A percentile compares a stretch with the other conserved stretches of the same genome.
Evolutionary conservation across 2,113 vertebrate species (phyloP).

Genomic region (Odocoileus hemionus): DNA sequence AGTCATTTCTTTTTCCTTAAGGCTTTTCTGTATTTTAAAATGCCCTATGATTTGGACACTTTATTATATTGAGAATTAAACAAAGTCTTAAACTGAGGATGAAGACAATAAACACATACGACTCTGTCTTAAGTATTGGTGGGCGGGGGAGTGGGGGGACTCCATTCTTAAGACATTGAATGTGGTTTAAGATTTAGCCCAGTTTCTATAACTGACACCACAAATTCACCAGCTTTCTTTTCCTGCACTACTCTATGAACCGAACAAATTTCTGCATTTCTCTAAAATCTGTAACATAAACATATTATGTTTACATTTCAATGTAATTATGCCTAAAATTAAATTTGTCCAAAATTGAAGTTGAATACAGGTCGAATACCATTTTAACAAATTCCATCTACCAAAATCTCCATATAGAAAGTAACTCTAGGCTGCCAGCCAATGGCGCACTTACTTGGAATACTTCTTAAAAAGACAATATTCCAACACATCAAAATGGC

Average conservation of each 20-base stretch:
- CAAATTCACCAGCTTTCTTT: not conserved
- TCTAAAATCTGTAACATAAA: conserved; percentile 36
- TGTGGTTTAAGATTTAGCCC: not conserved
- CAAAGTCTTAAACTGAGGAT: not conserved
- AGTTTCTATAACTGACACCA: not conserved
- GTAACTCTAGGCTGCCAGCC: not conserved
- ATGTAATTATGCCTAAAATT: conserved; percentile 47
- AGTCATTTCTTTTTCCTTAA: not conserved
- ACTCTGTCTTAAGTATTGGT: not conserved
- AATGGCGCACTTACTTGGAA: not conserved
- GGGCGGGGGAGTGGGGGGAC: not conserved
- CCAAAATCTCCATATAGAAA: not conserved
- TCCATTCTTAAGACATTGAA: not conserved
- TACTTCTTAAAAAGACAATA: not conserved
- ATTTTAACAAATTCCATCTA: conserved; percentile 37
- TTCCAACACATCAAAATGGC: not conserved
- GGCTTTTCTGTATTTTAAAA: not conserved
- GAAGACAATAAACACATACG: not conserved
- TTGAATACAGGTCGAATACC: conserved; percentile 29
- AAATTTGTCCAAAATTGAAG: conserved; percentile 38
- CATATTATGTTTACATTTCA: conserved; percentile 35
- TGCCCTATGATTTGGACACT: not conserved
- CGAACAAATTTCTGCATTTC: conserved; percentile 11
- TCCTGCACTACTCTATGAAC: not conserved
- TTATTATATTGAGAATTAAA: not conserved